Evolutionary conservation across 2,113 vertebrate genomes (phyloP).

Genomic region (Tauraco erythrolophus): DNA sequence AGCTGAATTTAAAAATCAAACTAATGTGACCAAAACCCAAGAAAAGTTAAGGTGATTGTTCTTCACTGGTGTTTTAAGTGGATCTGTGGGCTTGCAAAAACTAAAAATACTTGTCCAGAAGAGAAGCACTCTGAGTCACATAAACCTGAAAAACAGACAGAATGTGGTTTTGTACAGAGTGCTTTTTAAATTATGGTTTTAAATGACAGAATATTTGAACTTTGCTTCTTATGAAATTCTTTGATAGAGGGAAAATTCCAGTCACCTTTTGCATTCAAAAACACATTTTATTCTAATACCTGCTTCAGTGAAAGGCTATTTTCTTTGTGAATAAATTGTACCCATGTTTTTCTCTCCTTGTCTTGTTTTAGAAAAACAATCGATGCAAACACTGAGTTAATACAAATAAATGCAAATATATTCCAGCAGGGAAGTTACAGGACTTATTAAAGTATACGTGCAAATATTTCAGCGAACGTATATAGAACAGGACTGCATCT

Average conservation of each 20-base stretch:
- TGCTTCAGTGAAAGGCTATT: constrained; percentile 21
- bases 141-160: not conserved
- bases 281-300: not conserved
- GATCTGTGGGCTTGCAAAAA: not conserved
- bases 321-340: constrained; percentile 46
- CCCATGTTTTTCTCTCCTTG: constrained; percentile 12
- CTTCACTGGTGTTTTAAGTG: not conserved
- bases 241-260: constrained; percentile 3
- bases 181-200: not conserved
- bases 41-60: not conserved
- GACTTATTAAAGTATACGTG: constrained; percentile 57
- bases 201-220: constrained; percentile 12
- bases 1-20: constrained; percentile 4
- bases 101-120: constrained; percentile 1
- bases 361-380: constrained; percentile 51
- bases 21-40: not conserved
- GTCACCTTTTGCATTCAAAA: constrained; percentile 21
- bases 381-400: constrained; percentile 56
- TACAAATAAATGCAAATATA: constrained; percentile 67
- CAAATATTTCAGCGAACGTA: constrained; percentile 49
- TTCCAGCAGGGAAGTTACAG: constrained; percentile 31
- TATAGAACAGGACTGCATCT: constrained; percentile 38
- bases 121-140: not conserved
- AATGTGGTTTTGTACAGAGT: not conserved
- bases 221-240: not conserved